Evolutionary conservation across 2,888 invertebrate species (phyloP).

Genomic region (Synanthedon formicaeformis): DNA sequence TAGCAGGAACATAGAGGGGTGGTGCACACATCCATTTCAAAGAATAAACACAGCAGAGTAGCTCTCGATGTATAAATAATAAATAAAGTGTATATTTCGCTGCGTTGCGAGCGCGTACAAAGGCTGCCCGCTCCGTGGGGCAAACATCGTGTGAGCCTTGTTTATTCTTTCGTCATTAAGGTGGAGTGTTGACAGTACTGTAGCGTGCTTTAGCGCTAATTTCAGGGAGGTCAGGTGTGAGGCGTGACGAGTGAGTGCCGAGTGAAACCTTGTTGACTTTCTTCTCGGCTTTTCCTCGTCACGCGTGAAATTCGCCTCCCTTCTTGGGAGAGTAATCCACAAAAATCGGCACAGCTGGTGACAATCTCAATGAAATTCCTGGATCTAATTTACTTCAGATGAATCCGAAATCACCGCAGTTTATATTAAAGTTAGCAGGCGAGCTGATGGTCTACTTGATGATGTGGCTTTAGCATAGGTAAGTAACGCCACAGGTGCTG

Average conservation of each 20-base stretch:
- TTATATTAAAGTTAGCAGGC: no score
- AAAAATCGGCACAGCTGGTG: no score
- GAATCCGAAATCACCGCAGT: no score
- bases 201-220: slow-evolving; percentile 49
- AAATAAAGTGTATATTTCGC: slow-evolving; percentile 60
- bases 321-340: no score
- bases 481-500: no score
- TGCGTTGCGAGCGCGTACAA: slow-evolving; percentile 55
- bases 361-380: no score
- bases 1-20: slow-evolving; percentile 37
- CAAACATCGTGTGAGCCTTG: slow-evolving; percentile 43
- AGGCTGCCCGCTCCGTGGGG: slow-evolving; percentile 39
- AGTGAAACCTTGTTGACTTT: slow-evolving; percentile 2
- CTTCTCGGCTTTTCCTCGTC: neutral
- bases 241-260: slow-evolving; percentile 28
- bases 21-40: slow-evolving; percentile 59
- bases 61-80: slow-evolving; percentile 66
- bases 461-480: no score
- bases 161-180: slow-evolving; percentile 65
- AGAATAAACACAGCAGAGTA: slow-evolving; percentile 58
- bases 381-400: no score
- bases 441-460: no score
- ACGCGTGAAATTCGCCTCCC: no score
- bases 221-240: slow-evolving; percentile 40
- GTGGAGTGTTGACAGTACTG: slow-evolving; percentile 47